phyloP scores from a whole-genome alignment of 1,140 invertebrate species.

The Bombus huntii region DNA sequence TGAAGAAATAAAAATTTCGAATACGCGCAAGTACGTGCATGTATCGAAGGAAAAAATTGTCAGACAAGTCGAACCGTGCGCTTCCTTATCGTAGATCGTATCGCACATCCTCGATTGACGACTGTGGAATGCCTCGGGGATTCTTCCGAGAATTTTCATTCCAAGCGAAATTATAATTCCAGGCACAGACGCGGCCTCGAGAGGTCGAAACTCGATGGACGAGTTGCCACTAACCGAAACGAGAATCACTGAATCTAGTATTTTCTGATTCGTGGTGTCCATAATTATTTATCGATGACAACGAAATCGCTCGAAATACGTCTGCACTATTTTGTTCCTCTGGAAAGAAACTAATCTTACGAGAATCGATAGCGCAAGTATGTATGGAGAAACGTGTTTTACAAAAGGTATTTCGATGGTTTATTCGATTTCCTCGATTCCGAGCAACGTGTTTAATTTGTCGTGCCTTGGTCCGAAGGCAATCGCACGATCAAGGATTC shows the following conservation, averaged over 20 bases:
- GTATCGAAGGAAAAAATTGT: background rate
- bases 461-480: background rate
- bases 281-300: background rate
- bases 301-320: background rate
- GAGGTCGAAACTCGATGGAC: slow-evolving; percentile 19
- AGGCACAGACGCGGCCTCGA: slow-evolving; percentile 26
- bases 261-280: background rate
- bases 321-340: background rate
- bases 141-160: slow-evolving; percentile 22
- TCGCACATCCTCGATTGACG: slow-evolving; percentile 14
- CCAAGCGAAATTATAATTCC: slow-evolving; percentile 25
- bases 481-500: background rate
- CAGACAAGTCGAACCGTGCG: background rate
- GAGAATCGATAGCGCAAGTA: background rate
- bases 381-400: too few relatives aligned
- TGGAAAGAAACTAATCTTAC: background rate
- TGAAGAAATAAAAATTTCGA: background rate
- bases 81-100: slow-evolving; percentile 23
- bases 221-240: slow-evolving; percentile 9
- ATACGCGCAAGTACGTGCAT: background rate
- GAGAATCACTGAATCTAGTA: background rate
- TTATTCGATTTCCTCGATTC: background rate
- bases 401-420: background rate
- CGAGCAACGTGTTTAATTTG: background rate
- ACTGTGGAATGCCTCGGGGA: slow-evolving; percentile 18